Base-by-base conservation (phyloP, 2,888 invertebrate species). In the Mellilla xanthometata region DNA sequence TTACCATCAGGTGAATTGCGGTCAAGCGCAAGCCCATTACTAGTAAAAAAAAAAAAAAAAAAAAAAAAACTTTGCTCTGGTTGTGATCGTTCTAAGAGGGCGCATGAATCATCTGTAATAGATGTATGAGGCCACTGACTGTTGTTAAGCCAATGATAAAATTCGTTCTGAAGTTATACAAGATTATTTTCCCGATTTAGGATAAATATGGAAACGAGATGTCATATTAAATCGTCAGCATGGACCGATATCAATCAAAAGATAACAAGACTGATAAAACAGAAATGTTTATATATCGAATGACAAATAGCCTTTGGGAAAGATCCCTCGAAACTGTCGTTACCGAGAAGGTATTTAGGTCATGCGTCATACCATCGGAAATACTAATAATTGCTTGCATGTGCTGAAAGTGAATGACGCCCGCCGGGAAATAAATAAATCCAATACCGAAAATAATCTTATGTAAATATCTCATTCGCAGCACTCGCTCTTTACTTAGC, bases 361-460 rank as follows among this genome's bases (percentile, higher is more conserved):
- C 77, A 72, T 83, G 84, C 86, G 86, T 85, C 87, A 85, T 75
- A 66, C 66, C 52, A 66, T 68, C 68, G 65, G 69, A 78, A 79
- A 79, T 77, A 76, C 66, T 30, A 68, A 66, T 82, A 79, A 85
- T 85, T 78, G 74, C 80, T 81, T 78, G 77, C 81, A 79, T 79
- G 72, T 78, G 85, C 71, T 60, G 77, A 77, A 77, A 68, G 67
- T 68, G 74, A 73, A 76, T 81, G 81, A 84, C 79, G 82, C 68
- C 52, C 63, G 74, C 61, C 55, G 70, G 60, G 72, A 74, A 77
- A 79, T 82, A 81, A 79, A 85, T 82, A 82, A 73, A 68, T 71
- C 61, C 64, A 40, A 60, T 62, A 60, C 71, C 70, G 52, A 81
- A 84, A 83, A 85, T 83, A 86, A 81, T 76, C 73, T 76, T 71